Evolutionary conservation across 1,140 invertebrate species (phyloP), one percentile per base, ranked within the genome.

Genomic region (Samia ricini): DNA sequence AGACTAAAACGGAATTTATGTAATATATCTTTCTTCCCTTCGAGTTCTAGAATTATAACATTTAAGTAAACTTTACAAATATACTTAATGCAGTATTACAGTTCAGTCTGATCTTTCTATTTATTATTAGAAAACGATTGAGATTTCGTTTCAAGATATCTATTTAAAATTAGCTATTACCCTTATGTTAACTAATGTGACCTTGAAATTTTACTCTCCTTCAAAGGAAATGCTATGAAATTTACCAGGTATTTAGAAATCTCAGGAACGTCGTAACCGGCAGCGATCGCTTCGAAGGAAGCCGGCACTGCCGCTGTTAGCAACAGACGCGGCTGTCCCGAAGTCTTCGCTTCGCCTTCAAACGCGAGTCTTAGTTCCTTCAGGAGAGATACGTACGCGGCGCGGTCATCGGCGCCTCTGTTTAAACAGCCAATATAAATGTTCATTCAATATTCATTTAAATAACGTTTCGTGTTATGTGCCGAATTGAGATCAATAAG

Each of bases 191-290:
- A n/a, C n/a, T n/a, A n/a, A n/a, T n/a, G n/a, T n/a, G n/a, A n/a
- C n/a, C n/a, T n/a, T n/a, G n/a, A n/a, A n/a, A n/a, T n/a, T n/a
- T n/a, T n/a, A n/a, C n/a, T 29, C 10, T 29, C 26, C 10, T 8
- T 29, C 26, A 5, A 2, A 29, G 6, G 26, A 29, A 29, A 29
- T 29, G 4, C 10, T 5, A 19, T 18, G 4, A 19, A 49, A 58
- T 76, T 82, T 65, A 91, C 90, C 70, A 98, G 89, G 76, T 97
- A 98, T 91, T 98, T 98, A 26, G 97, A 96, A 61, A 98, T 97
- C 91, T 98, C 97, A 0, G 96, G 95, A 5, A 98, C 97, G 75
- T 98, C 97, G 75, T 98, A 98, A n/a, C 97, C 97, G 56, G 96
- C 96, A 56, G 96, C 96, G 58, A 98, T 96, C 0, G 97, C 97